These are phyloP conservation scores for Liodrosophila aerea DNA, from an alignment of 2,888 invertebrate genomes.

Conservation along the genomic window DNA sequence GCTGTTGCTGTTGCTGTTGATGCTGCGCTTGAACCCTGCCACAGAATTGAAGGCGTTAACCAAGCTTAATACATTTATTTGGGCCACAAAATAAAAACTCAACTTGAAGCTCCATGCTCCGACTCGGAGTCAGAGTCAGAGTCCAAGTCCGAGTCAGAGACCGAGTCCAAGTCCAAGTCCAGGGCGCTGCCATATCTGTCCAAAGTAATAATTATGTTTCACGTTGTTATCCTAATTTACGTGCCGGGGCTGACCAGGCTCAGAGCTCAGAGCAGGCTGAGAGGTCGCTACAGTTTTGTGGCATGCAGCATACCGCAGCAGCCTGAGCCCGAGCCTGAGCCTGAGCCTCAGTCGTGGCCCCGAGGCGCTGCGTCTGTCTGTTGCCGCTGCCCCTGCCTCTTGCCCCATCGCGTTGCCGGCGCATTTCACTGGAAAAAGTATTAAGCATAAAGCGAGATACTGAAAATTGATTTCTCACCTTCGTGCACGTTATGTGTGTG, in stretches of 20 bases:
- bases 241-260: slow-evolving; percentile 63
- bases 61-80: slow-evolving; percentile 80
- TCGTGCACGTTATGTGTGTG: slow-evolving; percentile 73
- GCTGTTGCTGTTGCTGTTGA: slow-evolving; percentile 1
- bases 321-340: background rate
- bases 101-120: slow-evolving; percentile 4
- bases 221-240: slow-evolving; percentile 81
- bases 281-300: slow-evolving; percentile 9
- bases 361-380: slow-evolving; percentile 1
- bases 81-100: slow-evolving; percentile 63
- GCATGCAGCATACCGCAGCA: slow-evolving; percentile 11
- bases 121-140: background rate
- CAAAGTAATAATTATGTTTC: slow-evolving; percentile 80
- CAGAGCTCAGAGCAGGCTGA: slow-evolving; percentile 4
- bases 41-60: slow-evolving; percentile 74
- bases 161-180: slow-evolving; percentile 11
- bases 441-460: slow-evolving; percentile 78
- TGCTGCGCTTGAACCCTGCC: background rate
- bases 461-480: slow-evolving; percentile 81
- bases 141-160: slow-evolving; percentile 12
- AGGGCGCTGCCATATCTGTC: slow-evolving; percentile 66
- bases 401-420: slow-evolving; percentile 38
- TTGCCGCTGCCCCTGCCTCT: slow-evolving; percentile 4
- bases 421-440: slow-evolving; percentile 76
- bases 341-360: background rate